A percentile compares a stretch with the other conserved stretches of the same genome.
phyloP scores from a whole-genome alignment of 2,888 invertebrate species.

The Macrophya annulata region DNA sequence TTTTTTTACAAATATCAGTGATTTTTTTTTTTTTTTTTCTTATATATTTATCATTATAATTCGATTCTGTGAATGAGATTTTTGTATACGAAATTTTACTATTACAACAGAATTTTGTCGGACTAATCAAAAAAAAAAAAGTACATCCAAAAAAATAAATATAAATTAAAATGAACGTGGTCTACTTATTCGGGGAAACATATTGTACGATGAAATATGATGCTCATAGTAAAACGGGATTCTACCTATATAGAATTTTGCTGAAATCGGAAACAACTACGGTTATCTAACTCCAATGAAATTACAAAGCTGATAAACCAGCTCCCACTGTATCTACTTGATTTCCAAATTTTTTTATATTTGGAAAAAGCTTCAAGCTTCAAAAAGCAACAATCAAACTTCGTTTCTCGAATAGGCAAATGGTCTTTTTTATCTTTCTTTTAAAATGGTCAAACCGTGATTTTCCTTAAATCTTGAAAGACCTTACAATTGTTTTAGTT shows the following conservation, averaged over 20 bases:
- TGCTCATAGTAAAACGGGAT: not conserved
- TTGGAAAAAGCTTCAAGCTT: not conserved
- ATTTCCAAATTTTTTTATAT: not conserved
- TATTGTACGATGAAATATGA: not conserved
- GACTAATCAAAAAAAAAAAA: not conserved
- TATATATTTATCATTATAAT: no score
- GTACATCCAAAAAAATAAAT: not conserved
- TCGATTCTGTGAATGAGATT: no score
- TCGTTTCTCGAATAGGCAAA: no score
- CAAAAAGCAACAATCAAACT: not conserved
- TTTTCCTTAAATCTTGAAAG: not conserved
- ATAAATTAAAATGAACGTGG: not conserved
- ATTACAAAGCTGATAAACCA: not conserved
- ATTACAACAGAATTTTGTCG: no score
- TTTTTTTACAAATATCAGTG: no score
- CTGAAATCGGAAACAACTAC: not conserved
- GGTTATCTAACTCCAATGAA: not conserved
- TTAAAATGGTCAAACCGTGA: not conserved
- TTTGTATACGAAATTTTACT: no score
- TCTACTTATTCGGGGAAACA: not conserved
- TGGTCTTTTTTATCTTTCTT: not conserved
- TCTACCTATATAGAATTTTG: not conserved
- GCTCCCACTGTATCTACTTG: not conserved
- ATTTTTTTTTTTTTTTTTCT: no score
- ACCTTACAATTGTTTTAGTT: no score